A percentile compares a stretch with the other conserved stretches of the same genome.
These are phyloP conservation scores for Glyptemys insculpta DNA, from an alignment of 2,797 vertebrate genomes.

Conservation along the genomic window DNA sequence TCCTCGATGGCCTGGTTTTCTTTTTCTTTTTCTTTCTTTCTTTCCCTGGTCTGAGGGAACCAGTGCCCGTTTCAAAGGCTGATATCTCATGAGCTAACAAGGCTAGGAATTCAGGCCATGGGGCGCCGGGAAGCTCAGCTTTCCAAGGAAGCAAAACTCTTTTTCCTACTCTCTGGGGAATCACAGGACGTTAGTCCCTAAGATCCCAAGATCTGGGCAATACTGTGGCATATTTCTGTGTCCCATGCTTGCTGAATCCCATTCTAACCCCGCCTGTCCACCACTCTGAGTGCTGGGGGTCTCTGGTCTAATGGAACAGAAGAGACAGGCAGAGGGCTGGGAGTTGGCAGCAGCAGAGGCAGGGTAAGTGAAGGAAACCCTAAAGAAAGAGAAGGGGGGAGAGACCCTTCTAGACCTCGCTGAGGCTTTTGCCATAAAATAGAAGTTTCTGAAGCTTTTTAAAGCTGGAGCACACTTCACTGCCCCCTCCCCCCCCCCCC, in stretches of 20 bases:
- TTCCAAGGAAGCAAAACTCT: background rate
- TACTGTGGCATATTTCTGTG: background rate
- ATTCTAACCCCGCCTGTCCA: background rate
- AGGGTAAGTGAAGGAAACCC: background rate
- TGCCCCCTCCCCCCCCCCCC: background rate
- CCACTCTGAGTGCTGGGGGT: background rate
- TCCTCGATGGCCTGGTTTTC: background rate
- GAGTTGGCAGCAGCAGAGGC: background rate
- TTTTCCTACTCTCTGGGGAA: background rate
- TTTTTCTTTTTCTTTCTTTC: background rate
- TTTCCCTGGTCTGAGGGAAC: background rate
- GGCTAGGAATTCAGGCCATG: background rate
- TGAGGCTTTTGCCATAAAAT: background rate
- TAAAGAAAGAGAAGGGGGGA: background rate
- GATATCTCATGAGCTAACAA: background rate
- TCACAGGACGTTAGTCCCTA: background rate
- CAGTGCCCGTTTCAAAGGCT: background rate
- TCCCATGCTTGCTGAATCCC: background rate
- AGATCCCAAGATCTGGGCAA: background rate
- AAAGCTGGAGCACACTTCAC: background rate
- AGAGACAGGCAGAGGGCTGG: background rate
- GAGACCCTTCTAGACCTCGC: background rate
- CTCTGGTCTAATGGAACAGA: constrained; percentile 27
- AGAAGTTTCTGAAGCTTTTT: background rate
- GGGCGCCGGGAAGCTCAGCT: background rate